These are phyloP conservation scores for Lithophane semibrunnea DNA, from an alignment of 2,888 invertebrate species.

Conservation along the genomic window DNA sequence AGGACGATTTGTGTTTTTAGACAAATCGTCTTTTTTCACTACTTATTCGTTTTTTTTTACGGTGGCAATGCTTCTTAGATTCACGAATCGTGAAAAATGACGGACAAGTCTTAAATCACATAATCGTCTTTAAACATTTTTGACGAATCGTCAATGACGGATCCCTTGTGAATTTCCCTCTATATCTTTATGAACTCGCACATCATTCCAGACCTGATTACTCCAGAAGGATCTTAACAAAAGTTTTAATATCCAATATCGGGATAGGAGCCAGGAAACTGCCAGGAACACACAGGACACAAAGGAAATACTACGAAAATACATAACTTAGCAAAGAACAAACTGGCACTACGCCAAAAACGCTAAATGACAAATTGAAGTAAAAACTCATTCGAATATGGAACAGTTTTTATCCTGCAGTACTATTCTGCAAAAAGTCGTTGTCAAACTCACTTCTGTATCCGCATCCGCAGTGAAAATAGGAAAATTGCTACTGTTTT, in stretches of 20 bases:
- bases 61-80: too few relatives aligned
- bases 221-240: slow-evolving; percentile 1
- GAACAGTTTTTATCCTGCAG: slow-evolving; percentile 27
- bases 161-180: too few relatives aligned
- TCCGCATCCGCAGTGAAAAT: not conserved
- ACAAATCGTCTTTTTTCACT: too few relatives aligned
- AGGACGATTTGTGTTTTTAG: too few relatives aligned
- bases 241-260: slow-evolving; percentile 27
- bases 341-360: slow-evolving; percentile 44
- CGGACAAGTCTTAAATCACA: too few relatives aligned
- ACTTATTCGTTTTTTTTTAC: too few relatives aligned
- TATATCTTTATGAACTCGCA: not conserved
- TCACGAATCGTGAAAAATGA: too few relatives aligned
- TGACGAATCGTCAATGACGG: too few relatives aligned
- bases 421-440: slow-evolving; percentile 10
- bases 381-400: slow-evolving; percentile 26
- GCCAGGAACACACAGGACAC: slow-evolving; percentile 32
- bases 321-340: slow-evolving; percentile 30
- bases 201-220: not conserved
- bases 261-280: slow-evolving; percentile 43
- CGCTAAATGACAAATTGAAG: slow-evolving; percentile 51
- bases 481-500: not conserved
- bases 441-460: not conserved
- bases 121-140: too few relatives aligned
- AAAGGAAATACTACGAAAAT: slow-evolving; percentile 21